Base-by-base conservation (phyloP, 2,797 vertebrate species). In the Scleropages formosus region DNA sequence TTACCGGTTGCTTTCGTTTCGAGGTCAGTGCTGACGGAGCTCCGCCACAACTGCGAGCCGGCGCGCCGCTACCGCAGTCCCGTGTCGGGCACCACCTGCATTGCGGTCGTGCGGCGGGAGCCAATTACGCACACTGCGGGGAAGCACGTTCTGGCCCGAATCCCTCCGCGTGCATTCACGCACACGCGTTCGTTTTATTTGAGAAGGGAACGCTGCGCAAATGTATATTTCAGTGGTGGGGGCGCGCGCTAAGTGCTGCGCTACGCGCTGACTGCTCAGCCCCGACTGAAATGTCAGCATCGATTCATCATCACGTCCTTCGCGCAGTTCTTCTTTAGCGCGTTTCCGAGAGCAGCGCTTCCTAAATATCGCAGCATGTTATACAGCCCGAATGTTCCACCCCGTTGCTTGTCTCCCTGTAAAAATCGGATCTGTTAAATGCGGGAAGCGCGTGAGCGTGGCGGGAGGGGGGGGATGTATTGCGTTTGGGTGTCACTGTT, bases 21-120 rank as follows among this genome's bases (percentile, higher is more conserved):
- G 24, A 75, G 66, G 74, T 77, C 74, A 78, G 62, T 63, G 70
- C 53, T 69, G 62, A 53, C 79, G 71, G 72, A 60, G 70, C 59
- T 79, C 73, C 70, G 70, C 75, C 73, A 78, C n/a, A n/a, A n/a
- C n/a, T n/a, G 77, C 60, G 72, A 80, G 75, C 76, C 18, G 39
- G 77, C 75, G 15, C 74, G 68, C 77, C 46, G 74, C 75, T 80
- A 75, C 85, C 79, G 84, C 83, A 84, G 80, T 81, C 78, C 77
- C 78, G 83, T 80, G 79, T 74, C 56, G 59, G 66, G 78, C 78
- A 85, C 77, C 86, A 85, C 77, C 86, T 87, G 92, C 92, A 93
- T 89, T 93, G 91, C 91, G 93, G 91, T 83, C 84, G 84, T 83
- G 83, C 86, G 86, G 88, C 73, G 70, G 73, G 80, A 80, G 78